These are phyloP conservation scores for Lasioglossum calceatum DNA, from an alignment of 2,888 invertebrate species.

Conservation along the genomic window DNA sequence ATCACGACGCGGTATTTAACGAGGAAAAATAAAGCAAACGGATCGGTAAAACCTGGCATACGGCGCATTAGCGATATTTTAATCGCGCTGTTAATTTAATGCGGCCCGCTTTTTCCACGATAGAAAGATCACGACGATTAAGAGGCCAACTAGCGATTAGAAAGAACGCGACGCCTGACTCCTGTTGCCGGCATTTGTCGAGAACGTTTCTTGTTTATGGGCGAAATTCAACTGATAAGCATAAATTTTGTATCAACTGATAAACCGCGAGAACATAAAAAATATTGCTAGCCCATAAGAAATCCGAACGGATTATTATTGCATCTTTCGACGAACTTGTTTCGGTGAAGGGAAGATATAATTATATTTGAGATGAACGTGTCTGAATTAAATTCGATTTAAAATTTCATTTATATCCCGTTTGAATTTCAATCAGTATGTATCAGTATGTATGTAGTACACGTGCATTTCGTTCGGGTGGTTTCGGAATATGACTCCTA, in stretches of 20 bases:
- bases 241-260: background rate
- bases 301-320: background rate
- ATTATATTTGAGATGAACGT: background rate
- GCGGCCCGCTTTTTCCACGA: background rate
- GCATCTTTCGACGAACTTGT: background rate
- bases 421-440: background rate
- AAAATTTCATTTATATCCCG: background rate
- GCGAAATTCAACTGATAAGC: background rate
- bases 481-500: background rate
- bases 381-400: background rate
- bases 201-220: background rate
- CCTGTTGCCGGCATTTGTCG: background rate
- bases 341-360: background rate
- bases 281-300: background rate
- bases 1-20: conserved; percentile 17
- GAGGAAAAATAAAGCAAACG: conserved; percentile 13
- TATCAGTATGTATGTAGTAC: background rate
- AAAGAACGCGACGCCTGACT: background rate
- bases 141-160: background rate
- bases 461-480: background rate
- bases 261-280: background rate
- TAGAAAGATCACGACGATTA: background rate
- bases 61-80: conserved; percentile 26
- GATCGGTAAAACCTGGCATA: background rate
- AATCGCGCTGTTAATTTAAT: conserved; percentile 19